Base-by-base conservation (phyloP, 2,113 vertebrate genomes). In the Psophia crepitans region DNA sequence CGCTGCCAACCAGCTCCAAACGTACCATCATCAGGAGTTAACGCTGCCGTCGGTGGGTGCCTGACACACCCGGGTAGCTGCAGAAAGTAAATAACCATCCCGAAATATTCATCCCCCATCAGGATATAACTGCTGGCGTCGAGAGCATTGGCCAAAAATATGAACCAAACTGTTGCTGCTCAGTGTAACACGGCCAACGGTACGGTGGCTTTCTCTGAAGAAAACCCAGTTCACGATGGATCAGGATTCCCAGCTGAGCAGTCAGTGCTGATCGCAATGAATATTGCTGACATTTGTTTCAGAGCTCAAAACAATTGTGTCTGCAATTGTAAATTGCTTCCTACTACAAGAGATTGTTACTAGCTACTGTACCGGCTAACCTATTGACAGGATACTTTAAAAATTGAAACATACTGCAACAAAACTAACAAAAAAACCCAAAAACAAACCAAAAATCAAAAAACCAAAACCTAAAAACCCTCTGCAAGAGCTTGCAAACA, bases 51-150 rank as follows among this genome's bases (percentile, higher is more conserved):
- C 21, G 44, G 43, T 14, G 79, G 53, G 21, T 2, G 4, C 14
- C 46, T 9, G 5, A 49, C 70, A 84, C 30, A 8, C 14, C 4
- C 7, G 2, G 1, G 28, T 1, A 57, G 12, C 19, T 11, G 8
- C 12, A n/a, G 2, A 16, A 57, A 76, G 14, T 7, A 35, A 78
- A 64, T 9, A 68, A 51, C 4, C 8, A 19, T 5, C 35, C 35
- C 8, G 2, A 82, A 93, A 35, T 39, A 73, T 32, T 87, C 26
- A 4, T 68, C 56, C 26, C 12, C 17, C 39, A 6, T 35, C 28
- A 22, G 60, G 39, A 46, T n/a, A 17, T 8, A 56, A 37, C 27
- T 24, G 48, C 12, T 35, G 8, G 6, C 48, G 56, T 41, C 32
- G 58, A 60, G 23, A n/a, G 18, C 26, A 22, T 9, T 51, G 80